Base-by-base conservation (phyloP, 30 jellyfish, hydroid and myxozoan genomes). In the Pseudorhiza aurosa region DNA sequence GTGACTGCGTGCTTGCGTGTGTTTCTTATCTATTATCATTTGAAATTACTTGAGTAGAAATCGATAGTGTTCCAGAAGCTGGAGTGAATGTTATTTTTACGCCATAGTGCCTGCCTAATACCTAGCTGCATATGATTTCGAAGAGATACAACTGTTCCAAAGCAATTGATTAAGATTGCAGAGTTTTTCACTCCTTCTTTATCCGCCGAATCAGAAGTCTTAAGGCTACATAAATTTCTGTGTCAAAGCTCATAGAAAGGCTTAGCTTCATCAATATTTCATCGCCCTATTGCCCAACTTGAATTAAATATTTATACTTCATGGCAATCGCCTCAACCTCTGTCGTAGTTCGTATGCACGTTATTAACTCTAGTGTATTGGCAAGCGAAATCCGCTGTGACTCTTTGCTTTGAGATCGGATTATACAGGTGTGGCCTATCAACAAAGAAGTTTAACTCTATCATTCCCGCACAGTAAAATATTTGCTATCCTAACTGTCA, bases 321-420 rank as follows among this genome's bases (percentile, higher is more conserved):
- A 33, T 56, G 70, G 70, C 39, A 56, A 56, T 25, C 19, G 70
- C 25, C 25, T 56, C 70, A 22, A 17, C 25, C 25, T 56, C 31
- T 56, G 39, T 39, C 70, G 33, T 56, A 10, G 18, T 56, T 32
- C 70, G 31, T 56, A 56, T 56, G 70, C 70, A 5, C 25, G 33
- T 17, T 22, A 22, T 56, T 56, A 56, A 56, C 25, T n/a, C 31
- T 39, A 56, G 31, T 56, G 70, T n/a, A 56, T 25, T 17, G 70
- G 12, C 50, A 56, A 21, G 33, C 31, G 31, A 17, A 17, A 56
- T 56, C 70, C 25, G 70, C 39, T 17, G 18, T 56, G 25, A 21
- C 33, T 56, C 37, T 56, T 32, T 21, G 70, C 70, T 56, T 56
- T n/a, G 70, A n/a, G 31, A 56, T 56, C 25, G 70, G 70, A 56